Conservation (phyloP, 2,888 invertebrate genomes). For the Amphipoea lucens region DNA sequence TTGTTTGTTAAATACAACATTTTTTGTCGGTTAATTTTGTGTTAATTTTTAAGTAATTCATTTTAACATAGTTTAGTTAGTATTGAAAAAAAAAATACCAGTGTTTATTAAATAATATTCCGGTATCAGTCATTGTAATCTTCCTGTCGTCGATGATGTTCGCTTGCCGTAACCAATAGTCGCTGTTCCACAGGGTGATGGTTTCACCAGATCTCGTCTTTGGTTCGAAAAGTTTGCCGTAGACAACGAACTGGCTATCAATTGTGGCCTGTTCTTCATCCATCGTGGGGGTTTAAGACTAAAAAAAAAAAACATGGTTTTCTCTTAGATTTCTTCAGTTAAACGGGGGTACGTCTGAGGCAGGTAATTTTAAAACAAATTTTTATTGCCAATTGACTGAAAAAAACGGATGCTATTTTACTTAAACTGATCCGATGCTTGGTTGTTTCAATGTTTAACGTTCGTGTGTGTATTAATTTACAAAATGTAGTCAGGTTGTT, state of each 20-base stretch:
- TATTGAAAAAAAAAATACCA: conserved; percentile 62
- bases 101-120: conserved; percentile 79
- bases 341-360: background rate
- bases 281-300: conserved; percentile 64
- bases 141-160: conserved; percentile 82
- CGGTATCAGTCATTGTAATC: conserved; percentile 85
- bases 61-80: no score
- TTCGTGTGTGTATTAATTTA: background rate
- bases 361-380: background rate
- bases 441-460: background rate
- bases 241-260: conserved; percentile 80
- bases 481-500: background rate
- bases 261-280: conserved; percentile 82
- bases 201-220: conserved; percentile 76
- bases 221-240: conserved; percentile 74
- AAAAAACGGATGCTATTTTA: background rate
- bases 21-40: no score
- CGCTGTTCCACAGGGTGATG: conserved; percentile 80
- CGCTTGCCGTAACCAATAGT: conserved; percentile 85
- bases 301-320: conserved; percentile 28
- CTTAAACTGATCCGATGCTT: background rate
- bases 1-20: no score
- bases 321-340: background rate
- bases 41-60: no score
- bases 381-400: background rate